phyloP scores from a whole-genome alignment of 1,140 invertebrate genomes.

The Cataglyphis hispanica region DNA sequence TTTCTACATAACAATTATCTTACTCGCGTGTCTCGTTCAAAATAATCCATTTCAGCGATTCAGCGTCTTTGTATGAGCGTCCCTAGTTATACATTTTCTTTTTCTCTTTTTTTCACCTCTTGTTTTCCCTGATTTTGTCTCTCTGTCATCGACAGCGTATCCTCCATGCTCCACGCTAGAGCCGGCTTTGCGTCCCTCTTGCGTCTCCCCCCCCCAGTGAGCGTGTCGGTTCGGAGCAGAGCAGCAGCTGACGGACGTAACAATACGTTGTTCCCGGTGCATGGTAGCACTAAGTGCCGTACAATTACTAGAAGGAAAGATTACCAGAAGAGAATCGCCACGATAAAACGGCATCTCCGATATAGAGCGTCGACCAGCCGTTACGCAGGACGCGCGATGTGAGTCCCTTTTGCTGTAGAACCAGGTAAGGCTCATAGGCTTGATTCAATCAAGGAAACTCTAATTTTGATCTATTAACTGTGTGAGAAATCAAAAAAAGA shows the following conservation, averaged over 20 bases:
- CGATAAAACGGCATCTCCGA: conserved; percentile 35
- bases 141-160: conserved; percentile 19
- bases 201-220: conserved; percentile 11
- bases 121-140: conserved; percentile 22
- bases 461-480: neutral
- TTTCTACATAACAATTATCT: neutral
- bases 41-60: conserved; percentile 7
- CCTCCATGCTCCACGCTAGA: conserved; percentile 28
- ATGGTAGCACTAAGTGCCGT: conserved; percentile 63
- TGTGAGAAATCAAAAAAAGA: neutral
- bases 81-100: conserved; percentile 9
- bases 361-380: conserved; percentile 25
- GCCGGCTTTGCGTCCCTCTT: conserved; percentile 38
- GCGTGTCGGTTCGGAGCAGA: conserved; percentile 63
- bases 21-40: neutral
- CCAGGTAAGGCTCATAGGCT: conserved; percentile 35
- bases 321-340: conserved; percentile 31
- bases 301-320: conserved; percentile 5
- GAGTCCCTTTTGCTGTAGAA: neutral
- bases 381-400: conserved; percentile 35
- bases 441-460: neutral
- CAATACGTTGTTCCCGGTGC: conserved; percentile 68
- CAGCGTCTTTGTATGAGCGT: conserved; percentile 30
- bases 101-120: conserved; percentile 23
- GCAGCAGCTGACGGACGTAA: conserved; percentile 77